Evolutionary conservation across 2,888 invertebrate genomes (phyloP).

Genomic region (Trichopoda pennipes): DNA sequence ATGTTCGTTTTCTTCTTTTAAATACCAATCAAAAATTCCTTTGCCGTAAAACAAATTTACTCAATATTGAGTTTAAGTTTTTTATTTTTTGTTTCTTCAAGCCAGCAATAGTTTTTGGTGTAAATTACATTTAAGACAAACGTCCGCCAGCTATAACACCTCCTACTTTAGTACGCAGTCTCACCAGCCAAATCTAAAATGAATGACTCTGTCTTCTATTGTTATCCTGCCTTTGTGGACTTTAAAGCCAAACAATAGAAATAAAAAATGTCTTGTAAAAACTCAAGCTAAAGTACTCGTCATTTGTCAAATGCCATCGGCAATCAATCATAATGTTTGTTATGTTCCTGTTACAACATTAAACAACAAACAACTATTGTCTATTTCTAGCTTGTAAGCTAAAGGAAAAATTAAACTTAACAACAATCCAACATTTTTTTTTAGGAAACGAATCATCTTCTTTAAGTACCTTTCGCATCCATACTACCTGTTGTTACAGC

Average conservation of each 20-base stretch:
- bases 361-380: conserved; percentile 53
- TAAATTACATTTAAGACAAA: conserved; percentile 74
- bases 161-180: conserved; percentile 66
- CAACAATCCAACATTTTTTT: conserved; percentile 9
- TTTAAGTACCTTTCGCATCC: conserved; percentile 15
- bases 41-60: neutral
- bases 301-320: conserved; percentile 73
- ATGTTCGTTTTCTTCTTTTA: conserved; percentile 17
- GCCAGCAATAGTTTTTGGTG: conserved; percentile 66
- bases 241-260: conserved; percentile 14
- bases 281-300: conserved; percentile 72
- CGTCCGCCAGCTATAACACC: conserved; percentile 68
- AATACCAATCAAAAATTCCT: conserved; percentile 23
- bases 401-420: conserved; percentile 14
- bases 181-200: conserved; percentile 15
- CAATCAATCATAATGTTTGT: conserved; percentile 76
- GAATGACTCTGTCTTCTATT: conserved; percentile 32
- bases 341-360: conserved; percentile 42
- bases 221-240: neutral
- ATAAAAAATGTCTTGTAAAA: conserved; percentile 47
- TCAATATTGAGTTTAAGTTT: conserved; percentile 6
- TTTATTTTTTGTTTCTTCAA: conserved; percentile 4
- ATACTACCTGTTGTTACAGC: conserved; percentile 19
- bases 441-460: conserved; percentile 32
- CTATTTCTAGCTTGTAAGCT: conserved; percentile 34